Conservation (phyloP, 1,140 invertebrate genomes). For the Bombus sylvicola region DNA sequence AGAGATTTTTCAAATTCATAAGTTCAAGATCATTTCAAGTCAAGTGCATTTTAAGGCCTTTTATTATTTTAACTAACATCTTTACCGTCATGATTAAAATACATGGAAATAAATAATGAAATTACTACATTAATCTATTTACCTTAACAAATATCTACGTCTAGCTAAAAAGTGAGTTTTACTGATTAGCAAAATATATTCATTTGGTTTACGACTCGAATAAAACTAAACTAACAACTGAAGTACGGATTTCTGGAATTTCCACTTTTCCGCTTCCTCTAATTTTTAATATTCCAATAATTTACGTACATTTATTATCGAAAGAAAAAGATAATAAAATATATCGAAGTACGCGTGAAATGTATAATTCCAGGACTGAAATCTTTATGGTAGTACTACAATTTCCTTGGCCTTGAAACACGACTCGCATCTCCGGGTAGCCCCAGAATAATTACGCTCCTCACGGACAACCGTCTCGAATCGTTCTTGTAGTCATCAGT, state of each 20-base stretch:
- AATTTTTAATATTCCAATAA: background rate
- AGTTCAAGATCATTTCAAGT: no score
- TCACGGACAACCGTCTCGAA: background rate
- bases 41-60: no score
- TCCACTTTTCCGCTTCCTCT: background rate
- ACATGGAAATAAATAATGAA: no score
- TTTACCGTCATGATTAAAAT: no score
- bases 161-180: no score
- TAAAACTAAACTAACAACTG: background rate
- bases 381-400: background rate
- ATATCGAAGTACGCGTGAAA: background rate
- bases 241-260: background rate
- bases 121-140: no score
- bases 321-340: background rate
- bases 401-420: conserved; percentile 2
- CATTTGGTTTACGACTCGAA: no score
- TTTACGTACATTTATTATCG: background rate
- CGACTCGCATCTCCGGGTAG: background rate
- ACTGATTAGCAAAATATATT: no score
- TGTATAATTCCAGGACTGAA: background rate
- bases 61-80: no score
- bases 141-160: no score
- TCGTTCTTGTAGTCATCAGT: conserved; percentile 9
- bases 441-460: background rate
- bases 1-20: no score